These are phyloP conservation scores for Platypus cylindrus DNA, from an alignment of 2,888 invertebrate species.

Conservation along the genomic window DNA sequence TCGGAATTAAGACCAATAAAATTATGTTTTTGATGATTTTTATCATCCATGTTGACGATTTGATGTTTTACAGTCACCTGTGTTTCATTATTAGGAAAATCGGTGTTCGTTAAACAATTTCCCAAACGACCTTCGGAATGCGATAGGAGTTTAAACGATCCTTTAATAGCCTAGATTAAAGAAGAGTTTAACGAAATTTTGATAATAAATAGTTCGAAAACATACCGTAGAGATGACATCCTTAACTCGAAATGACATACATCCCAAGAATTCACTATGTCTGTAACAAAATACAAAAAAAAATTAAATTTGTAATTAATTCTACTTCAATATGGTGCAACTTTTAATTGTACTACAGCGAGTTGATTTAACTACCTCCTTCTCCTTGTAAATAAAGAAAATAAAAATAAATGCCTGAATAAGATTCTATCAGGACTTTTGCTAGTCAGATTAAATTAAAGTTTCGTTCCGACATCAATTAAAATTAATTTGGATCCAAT, in stretches of 20 bases:
- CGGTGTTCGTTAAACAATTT: slow-evolving; percentile 27
- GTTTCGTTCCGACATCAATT: too few species aligned
- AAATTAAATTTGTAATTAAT: too few species aligned
- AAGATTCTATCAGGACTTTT: too few species aligned
- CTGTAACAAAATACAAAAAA: too few species aligned
- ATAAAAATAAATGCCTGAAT: too few species aligned
- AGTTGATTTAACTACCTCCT: too few species aligned
- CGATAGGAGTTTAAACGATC: slow-evolving; percentile 62
- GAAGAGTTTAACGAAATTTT: slow-evolving; percentile 1
- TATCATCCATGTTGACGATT: slow-evolving; percentile 12
- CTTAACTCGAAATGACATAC: slow-evolving; percentile 81
- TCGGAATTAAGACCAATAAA: slow-evolving; percentile 38
- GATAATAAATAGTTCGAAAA: slow-evolving; percentile 16
- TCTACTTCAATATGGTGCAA: too few species aligned
- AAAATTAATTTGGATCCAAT: too few species aligned
- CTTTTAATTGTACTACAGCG: too few species aligned
- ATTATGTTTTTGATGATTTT: slow-evolving; percentile 23
- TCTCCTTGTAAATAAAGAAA: too few species aligned
- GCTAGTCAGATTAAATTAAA: too few species aligned
- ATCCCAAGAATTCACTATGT: slow-evolving; percentile 88
- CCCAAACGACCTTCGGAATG: slow-evolving; percentile 45
- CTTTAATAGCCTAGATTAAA: slow-evolving; percentile 40
- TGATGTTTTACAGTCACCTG: slow-evolving; percentile 10
- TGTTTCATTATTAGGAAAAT: slow-evolving; percentile 11
- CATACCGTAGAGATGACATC: slow-evolving; percentile 64